A percentile compares a stretch with the other conserved stretches of the same genome.
Evolutionary conservation across 92 coral and sea anemone species (phyloP).

Genomic region (Micromussa lordhowensis): DNA sequence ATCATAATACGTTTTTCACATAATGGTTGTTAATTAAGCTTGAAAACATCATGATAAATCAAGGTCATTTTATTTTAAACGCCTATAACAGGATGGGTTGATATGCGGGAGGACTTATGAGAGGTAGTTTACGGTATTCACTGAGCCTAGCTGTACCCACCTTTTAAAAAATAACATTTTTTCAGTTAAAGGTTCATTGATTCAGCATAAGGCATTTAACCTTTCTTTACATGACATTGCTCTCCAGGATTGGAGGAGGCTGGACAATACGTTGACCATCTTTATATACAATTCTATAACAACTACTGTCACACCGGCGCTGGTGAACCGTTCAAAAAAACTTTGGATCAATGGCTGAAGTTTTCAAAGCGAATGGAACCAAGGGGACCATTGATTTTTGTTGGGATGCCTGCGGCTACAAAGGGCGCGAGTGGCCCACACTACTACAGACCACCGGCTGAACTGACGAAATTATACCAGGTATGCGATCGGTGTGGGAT

Average conservation of each 20-base stretch:
- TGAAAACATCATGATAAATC: too few relatives aligned
- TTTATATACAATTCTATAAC: conserved; percentile 85
- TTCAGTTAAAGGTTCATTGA: too few relatives aligned
- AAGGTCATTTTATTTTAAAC: too few relatives aligned
- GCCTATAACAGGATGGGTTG: too few relatives aligned
- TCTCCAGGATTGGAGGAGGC: conserved; percentile 74
- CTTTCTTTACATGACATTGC: background rate
- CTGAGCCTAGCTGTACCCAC: too few relatives aligned
- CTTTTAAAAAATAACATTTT: too few relatives aligned
- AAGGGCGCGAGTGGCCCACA: conserved; percentile 78
- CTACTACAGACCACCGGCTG: conserved; percentile 76
- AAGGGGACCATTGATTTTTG: conserved; percentile 79
- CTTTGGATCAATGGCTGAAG: conserved; percentile 71
- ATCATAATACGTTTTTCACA: too few relatives aligned
- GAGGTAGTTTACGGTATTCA: too few relatives aligned
- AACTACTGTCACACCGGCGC: conserved; percentile 91
- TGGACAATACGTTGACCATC: conserved; percentile 79
- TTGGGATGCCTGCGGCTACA: conserved; percentile 79
- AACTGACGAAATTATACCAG: conserved; percentile 58
- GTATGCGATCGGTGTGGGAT: conserved; percentile 13
- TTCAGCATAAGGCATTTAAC: background rate
- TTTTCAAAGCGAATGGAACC: conserved; percentile 61
- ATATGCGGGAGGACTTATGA: too few relatives aligned
- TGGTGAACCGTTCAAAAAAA: conserved; percentile 63
- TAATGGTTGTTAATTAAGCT: too few relatives aligned